A percentile compares a stretch with the other conserved stretches of the same genome.
phyloP scores from a whole-genome alignment of 2,888 invertebrate species.

The Diadromus collaris region DNA sequence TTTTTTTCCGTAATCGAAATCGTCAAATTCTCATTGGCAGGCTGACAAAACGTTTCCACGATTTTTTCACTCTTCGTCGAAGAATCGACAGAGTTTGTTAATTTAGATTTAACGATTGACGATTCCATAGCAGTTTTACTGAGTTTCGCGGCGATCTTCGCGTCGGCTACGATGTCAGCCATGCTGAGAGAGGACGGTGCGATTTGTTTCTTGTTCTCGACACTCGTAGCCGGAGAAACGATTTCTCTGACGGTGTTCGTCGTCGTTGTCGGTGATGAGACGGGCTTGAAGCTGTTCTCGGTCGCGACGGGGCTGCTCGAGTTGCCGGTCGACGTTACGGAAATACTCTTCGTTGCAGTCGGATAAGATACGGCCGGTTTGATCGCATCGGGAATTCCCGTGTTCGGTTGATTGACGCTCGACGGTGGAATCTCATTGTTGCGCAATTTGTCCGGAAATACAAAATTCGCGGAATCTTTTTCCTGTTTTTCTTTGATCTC shows the following conservation, averaged over 20 bases:
- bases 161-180: constrained; percentile 74
- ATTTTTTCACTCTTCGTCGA: constrained; percentile 41
- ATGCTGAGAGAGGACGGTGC: constrained; percentile 63
- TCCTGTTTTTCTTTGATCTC: constrained; percentile 39
- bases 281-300: constrained; percentile 52
- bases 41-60: constrained; percentile 5
- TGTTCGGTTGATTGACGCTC: constrained; percentile 75
- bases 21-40: background rate
- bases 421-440: constrained; percentile 73
- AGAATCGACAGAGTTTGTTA: constrained; percentile 48
- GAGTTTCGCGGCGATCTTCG: constrained; percentile 74
- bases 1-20: background rate
- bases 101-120: constrained; percentile 24
- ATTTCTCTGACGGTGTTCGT: constrained; percentile 60
- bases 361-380: constrained; percentile 63
- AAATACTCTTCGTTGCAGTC: constrained; percentile 44
- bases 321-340: constrained; percentile 19
- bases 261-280: constrained; percentile 39
- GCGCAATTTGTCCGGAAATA: constrained; percentile 68
- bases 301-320: constrained; percentile 14
- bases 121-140: constrained; percentile 69
- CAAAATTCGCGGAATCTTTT: constrained; percentile 61
- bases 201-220: constrained; percentile 66
- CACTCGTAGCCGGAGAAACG: constrained; percentile 46
- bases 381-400: constrained; percentile 71